Evolutionary conservation across 2,113 vertebrate species (phyloP).

Genomic region (Hyperoodon ampullatus): DNA sequence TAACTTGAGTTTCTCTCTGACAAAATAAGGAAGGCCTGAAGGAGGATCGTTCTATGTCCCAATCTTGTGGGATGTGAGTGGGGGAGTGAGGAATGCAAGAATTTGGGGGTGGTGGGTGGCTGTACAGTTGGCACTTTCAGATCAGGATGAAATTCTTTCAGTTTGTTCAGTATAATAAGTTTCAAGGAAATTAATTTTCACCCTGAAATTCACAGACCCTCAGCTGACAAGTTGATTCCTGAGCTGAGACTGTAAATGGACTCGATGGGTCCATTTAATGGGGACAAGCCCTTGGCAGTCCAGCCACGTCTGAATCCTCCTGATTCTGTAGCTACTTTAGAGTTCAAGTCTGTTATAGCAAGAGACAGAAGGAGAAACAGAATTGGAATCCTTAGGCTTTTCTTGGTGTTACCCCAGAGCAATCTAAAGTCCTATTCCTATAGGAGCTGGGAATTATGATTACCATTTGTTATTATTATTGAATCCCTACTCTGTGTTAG

Average conservation of each 20-base stretch:
- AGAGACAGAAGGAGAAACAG: conserved; percentile 4
- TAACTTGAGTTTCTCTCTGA: conserved; percentile 38
- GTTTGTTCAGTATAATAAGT: not conserved
- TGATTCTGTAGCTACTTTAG: not conserved
- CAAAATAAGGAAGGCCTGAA: not conserved
- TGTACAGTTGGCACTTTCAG: not conserved
- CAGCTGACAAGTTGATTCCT: not conserved
- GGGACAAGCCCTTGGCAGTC: not conserved
- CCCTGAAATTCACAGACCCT: not conserved
- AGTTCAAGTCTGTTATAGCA: not conserved
- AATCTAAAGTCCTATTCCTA: not conserved
- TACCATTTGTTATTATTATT: not conserved
- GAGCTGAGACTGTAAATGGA: not conserved
- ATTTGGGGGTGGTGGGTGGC: not conserved
- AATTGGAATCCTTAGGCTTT: not conserved
- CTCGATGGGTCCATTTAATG: not conserved
- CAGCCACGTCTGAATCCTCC: not conserved
- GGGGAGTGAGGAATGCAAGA: not conserved
- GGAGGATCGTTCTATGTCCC: not conserved
- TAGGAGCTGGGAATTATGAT: not conserved
- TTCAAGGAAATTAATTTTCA: conserved; percentile 40
- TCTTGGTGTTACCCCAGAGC: not conserved
- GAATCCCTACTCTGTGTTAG: not conserved
- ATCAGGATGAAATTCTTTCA: conserved; percentile 9
- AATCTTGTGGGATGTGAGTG: not conserved